Percentiles rank a stretch among this genome's conserved stretches.
These are phyloP conservation scores for Uropetala carovei DNA, from an alignment of 2,888 invertebrate genomes.

Conservation along the genomic window DNA sequence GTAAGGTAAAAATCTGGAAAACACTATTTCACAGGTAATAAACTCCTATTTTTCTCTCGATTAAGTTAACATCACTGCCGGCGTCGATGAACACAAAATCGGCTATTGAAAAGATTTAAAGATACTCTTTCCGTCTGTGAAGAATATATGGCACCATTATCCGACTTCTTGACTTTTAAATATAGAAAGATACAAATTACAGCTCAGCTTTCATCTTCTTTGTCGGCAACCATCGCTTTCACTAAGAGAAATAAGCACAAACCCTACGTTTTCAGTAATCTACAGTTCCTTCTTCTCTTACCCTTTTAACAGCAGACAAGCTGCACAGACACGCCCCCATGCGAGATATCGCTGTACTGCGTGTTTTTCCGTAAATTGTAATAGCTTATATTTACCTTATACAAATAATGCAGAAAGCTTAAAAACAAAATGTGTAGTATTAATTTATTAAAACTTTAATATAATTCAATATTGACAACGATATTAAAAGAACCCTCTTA, in stretches of 20 bases:
- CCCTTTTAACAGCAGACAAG: conserved; percentile 30
- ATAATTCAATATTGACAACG: too few relatives aligned
- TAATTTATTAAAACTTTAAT: not conserved
- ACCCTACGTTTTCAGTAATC: not conserved
- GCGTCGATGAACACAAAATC: not conserved
- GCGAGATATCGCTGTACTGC: conserved; percentile 59
- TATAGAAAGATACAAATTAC: not conserved
- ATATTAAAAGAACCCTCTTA: not conserved
- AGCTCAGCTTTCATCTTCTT: not conserved
- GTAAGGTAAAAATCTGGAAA: not conserved
- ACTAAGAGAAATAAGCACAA: not conserved
- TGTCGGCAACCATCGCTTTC: not conserved
- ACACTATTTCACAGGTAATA: not conserved
- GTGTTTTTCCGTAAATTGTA: not conserved
- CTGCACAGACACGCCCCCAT: conserved; percentile 59
- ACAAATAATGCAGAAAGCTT: not conserved
- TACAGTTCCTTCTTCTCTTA: not conserved
- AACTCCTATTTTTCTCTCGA: not conserved
- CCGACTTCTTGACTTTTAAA: not conserved
- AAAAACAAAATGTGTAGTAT: not conserved
- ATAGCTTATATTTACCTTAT: not conserved
- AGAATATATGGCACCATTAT: not conserved
- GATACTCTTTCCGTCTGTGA: not conserved
- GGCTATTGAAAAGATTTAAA: not conserved
- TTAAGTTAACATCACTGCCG: not conserved